A percentile compares a stretch with the other conserved stretches of the same genome.
These are phyloP conservation scores for Periophthalmus modestus DNA, from an alignment of 2,113 vertebrate species.

Conservation along the genomic window DNA sequence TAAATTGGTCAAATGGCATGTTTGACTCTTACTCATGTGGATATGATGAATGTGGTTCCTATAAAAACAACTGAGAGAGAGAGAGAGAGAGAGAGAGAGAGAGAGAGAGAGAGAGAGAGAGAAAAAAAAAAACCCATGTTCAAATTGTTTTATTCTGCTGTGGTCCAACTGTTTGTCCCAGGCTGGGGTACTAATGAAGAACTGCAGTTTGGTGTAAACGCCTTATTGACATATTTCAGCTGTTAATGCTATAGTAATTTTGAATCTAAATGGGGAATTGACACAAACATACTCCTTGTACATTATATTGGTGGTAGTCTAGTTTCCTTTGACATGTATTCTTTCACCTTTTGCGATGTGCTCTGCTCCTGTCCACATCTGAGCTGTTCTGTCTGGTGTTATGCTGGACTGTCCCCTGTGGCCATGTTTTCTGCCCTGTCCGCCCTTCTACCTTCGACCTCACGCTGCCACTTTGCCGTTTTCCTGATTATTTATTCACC, in stretches of 20 bases:
- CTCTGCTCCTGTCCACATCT: constrained; percentile 6
- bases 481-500: constrained; percentile 69
- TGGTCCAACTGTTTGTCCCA: neutral
- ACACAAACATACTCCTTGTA: neutral
- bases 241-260: neutral
- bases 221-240: too few relatives aligned
- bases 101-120: too few relatives aligned
- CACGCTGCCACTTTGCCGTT: constrained; percentile 51
- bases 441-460: constrained; percentile 31
- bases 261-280: neutral
- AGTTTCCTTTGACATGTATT: neutral
- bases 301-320: neutral
- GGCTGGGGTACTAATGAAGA: too few relatives aligned
- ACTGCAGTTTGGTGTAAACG: too few relatives aligned
- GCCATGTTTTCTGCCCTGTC: constrained; percentile 22
- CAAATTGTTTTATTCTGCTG: neutral
- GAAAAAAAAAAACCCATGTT: too few relatives aligned
- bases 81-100: too few relatives aligned
- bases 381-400: constrained; percentile 29
- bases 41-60: neutral
- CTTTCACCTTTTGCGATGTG: neutral
- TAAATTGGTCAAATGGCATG: neutral
- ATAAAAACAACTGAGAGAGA: neutral
- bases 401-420: constrained; percentile 30
- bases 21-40: neutral